Conservation (phyloP, 2,888 invertebrate species). For the Malachius bipustulatus region DNA sequence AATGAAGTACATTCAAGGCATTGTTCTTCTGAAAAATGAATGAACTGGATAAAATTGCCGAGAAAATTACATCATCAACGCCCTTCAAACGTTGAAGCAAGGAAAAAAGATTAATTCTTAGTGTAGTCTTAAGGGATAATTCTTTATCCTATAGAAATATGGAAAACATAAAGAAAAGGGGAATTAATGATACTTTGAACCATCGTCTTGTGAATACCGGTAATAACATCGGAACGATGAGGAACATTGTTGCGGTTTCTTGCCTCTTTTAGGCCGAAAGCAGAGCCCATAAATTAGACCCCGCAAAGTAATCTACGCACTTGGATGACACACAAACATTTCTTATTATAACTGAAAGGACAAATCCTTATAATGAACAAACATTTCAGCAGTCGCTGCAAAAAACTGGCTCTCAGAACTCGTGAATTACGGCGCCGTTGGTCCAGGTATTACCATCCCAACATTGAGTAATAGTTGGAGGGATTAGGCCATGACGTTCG, state of each 20-base stretch:
- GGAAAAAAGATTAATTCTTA: neutral
- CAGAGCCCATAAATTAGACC: conserved; percentile 16
- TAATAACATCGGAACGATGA: neutral
- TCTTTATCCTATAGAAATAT: neutral
- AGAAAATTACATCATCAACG: too few relatives aligned
- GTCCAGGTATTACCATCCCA: conserved; percentile 17
- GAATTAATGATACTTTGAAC: conserved; percentile 1
- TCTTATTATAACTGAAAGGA: conserved; percentile 19
- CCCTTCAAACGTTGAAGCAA: too few relatives aligned
- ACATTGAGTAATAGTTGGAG: conserved; percentile 23
- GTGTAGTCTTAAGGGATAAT: neutral
- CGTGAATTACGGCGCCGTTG: conserved; percentile 16
- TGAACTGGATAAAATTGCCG: too few relatives aligned
- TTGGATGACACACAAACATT: conserved; percentile 19
- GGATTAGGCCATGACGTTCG: conserved; percentile 22
- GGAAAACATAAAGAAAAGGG: conserved; percentile 3
- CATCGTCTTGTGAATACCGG: conserved; percentile 1
- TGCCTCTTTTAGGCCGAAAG: conserved; percentile 12
- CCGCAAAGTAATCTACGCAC: conserved; percentile 16
- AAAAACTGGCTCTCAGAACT: neutral
- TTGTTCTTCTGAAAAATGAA: too few relatives aligned
- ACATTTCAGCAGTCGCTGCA: conserved; percentile 9
- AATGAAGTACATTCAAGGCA: too few relatives aligned
- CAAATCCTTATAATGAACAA: conserved; percentile 23
- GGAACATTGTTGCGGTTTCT: neutral